Conservation (phyloP, 2,113 vertebrate genomes). For the Ageneiosus marmoratus region DNA sequence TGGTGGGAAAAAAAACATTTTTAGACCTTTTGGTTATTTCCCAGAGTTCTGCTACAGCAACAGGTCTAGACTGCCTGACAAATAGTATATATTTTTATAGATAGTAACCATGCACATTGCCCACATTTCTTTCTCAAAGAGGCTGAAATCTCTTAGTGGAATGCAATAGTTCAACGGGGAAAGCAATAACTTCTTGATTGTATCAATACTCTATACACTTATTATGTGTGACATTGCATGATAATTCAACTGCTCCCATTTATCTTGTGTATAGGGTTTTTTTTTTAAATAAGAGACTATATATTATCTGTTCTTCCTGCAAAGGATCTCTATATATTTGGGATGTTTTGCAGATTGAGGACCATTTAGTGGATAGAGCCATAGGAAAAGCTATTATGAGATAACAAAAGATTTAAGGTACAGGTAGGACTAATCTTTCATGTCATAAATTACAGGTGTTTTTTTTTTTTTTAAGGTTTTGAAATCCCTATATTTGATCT, state of each 20-base stretch:
- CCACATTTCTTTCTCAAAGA: neutral
- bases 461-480: neutral
- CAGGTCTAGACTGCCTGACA: neutral
- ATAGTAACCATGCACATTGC: neutral
- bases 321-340: neutral
- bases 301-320: no score
- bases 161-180: neutral
- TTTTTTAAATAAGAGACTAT: neutral
- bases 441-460: neutral
- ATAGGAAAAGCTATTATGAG: neutral
- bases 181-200: neutral
- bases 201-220: neutral
- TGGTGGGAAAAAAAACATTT: neutral
- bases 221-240: neutral
- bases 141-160: neutral
- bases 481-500: neutral
- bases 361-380: neutral
- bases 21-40: neutral
- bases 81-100: neutral
- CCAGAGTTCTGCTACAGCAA: neutral
- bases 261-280: neutral
- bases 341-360: neutral
- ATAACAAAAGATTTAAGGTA: neutral
- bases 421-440: neutral
- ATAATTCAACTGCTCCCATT: neutral